These are phyloP conservation scores for Rhabdophis nuchalis DNA, from an alignment of 2,797 vertebrate species.

Conservation along the genomic window DNA sequence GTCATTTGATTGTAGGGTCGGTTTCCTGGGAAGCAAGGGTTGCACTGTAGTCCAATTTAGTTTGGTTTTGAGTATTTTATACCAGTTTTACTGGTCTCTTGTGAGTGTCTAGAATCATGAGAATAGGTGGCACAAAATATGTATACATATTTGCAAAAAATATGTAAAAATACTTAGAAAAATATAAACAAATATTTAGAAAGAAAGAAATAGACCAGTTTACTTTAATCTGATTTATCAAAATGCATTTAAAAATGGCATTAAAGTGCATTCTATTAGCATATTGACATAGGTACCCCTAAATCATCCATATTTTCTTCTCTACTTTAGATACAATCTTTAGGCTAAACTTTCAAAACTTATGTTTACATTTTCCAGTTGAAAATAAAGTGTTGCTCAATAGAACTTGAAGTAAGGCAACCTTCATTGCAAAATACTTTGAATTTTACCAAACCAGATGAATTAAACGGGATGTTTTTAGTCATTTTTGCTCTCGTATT, in stretches of 20 bases:
- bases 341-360: conserved; percentile 37
- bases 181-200: neutral
- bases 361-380: conserved; percentile 10
- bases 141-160: neutral
- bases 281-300: neutral
- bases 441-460: conserved; percentile 38
- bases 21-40: neutral
- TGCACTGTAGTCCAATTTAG: neutral
- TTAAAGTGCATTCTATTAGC: conserved; percentile 12
- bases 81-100: neutral
- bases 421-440: conserved; percentile 29
- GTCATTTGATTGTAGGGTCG: neutral
- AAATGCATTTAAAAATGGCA: neutral
- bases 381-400: conserved; percentile 26
- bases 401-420: conserved; percentile 29
- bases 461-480: conserved; percentile 47
- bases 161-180: neutral
- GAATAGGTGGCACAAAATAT: neutral
- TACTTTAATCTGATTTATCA: neutral
- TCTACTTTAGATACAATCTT: neutral
- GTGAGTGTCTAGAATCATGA: neutral
- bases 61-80: neutral
- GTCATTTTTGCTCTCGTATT: conserved; percentile 50
- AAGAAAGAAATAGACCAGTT: neutral
- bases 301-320: conserved; percentile 5